phyloP scores from a whole-genome alignment of 2,797 vertebrate species.

The Pyrocephalus nanus region DNA sequence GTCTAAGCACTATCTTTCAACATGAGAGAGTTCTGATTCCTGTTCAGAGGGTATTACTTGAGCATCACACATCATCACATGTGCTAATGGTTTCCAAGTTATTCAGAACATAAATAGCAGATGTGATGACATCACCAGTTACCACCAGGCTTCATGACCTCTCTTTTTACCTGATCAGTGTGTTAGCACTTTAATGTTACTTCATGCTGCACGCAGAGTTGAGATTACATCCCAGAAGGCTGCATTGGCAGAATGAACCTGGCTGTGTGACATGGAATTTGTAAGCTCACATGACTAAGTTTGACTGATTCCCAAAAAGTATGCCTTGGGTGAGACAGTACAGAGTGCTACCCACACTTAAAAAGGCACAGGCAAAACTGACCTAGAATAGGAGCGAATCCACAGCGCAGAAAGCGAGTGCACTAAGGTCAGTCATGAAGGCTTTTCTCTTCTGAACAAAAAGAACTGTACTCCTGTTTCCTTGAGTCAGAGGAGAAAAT shows the following conservation, averaged over 20 bases:
- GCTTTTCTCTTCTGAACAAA: background rate
- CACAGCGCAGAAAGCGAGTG: background rate
- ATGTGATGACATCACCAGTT: background rate
- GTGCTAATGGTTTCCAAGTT: background rate
- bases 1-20: background rate
- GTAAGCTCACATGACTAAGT: fast-evolving
- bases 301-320: background rate
- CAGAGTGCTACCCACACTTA: background rate
- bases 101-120: background rate
- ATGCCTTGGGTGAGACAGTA: background rate
- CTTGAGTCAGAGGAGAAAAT: background rate
- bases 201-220: background rate
- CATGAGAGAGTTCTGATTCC: background rate
- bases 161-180: background rate
- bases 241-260: background rate
- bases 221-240: background rate
- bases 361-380: background rate
- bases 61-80: background rate
- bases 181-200: background rate
- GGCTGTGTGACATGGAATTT: background rate
- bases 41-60: background rate
- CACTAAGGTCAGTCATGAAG: background rate
- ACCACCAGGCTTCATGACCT: background rate
- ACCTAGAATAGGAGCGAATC: background rate
- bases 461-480: background rate